Evolutionary conservation across 2,113 vertebrate genomes (phyloP), one percentile per base, ranked within the genome.

Genomic region (Phaethornis superciliosus): DNA sequence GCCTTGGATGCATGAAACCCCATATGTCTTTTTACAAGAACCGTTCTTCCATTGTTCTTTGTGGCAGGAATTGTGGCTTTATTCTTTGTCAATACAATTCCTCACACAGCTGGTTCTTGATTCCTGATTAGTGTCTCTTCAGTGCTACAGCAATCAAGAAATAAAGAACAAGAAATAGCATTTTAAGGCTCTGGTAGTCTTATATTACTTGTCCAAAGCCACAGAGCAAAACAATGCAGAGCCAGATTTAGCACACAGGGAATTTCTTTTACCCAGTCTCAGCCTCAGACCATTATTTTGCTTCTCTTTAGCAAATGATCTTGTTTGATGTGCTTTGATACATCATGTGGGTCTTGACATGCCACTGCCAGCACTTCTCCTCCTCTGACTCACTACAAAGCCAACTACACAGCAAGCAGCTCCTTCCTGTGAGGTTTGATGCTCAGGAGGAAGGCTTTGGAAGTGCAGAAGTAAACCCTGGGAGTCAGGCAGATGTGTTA

Each of bases 231-330:
- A 46, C 51, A 32, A 76, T 85, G 63, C 30, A 28, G 77, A 89
- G 62, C 49, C 68, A 67, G 59, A 23, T 87, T 59, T 63, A 55
- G 63, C 60, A 37, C 28, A 65, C 20, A 42, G 89, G 69, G 67
- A 54, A 75, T 92, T 95, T 55, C 28, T 94, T 17, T 81, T 68
- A 55, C 63, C 54, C 44, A 7, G 6, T 28, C n/a, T 67, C 65
- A 71, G 49, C 81, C 74, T 88, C 87, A 82, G 42, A 51, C 35
- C 55, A 28, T 62, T 91, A 26, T 80, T 89, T 88, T 63, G 27
- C 30, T 76, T 96, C 78, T 70, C 81, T 95, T 21, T 91, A 93
- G 79, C 51, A 93, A 89, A 62, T 33, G 27, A 65, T 46, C 17
- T 71, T 80, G 54, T 32, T 46, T 65, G 47, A 42, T 79, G 60